A percentile compares a stretch with the other conserved stretches of the same genome.
These are phyloP conservation scores for Phalacrocorax brasilianus DNA, from an alignment of 2,113 vertebrate genomes.

Conservation along the genomic window DNA sequence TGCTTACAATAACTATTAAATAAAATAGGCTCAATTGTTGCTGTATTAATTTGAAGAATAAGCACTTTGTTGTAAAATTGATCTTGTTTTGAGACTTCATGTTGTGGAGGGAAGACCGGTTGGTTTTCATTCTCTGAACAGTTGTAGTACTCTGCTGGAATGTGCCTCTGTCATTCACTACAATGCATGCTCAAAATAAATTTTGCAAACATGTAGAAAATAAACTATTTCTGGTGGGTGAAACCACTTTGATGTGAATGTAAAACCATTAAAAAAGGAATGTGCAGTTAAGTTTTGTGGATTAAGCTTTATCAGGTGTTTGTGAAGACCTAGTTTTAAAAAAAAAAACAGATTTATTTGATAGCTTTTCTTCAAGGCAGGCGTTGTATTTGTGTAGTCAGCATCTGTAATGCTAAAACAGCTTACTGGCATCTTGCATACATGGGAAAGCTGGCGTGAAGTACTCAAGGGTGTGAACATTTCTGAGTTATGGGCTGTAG, in stretches of 20 bases:
- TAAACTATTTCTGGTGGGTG: constrained; percentile 19
- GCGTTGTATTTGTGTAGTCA: background rate
- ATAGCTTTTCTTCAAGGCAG: background rate
- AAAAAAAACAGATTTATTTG: background rate
- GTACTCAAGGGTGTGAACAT: background rate
- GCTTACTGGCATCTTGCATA: background rate
- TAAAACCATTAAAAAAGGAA: constrained; percentile 51
- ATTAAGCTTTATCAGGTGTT: constrained; percentile 30
- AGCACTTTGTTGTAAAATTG: constrained; percentile 30
- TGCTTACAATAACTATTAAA: constrained; percentile 5
- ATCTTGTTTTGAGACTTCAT: constrained; percentile 16
- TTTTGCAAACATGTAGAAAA: constrained; percentile 44
- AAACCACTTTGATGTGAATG: constrained; percentile 44
- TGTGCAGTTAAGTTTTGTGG: background rate
- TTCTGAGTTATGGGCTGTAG: background rate
- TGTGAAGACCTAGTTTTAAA: background rate
- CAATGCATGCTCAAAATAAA: constrained; percentile 62
- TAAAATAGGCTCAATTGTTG: background rate
- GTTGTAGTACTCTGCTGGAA: constrained; percentile 40
- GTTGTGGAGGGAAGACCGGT: background rate
- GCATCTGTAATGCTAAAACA: background rate
- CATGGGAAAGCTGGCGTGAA: background rate
- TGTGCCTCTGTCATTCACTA: constrained; percentile 61
- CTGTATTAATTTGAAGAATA: constrained; percentile 27
- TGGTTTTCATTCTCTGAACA: constrained; percentile 38